A percentile compares a stretch with the other conserved stretches of the same genome.
These are phyloP conservation scores for Pandemis cinnamomeana DNA, from an alignment of 2,888 invertebrate genomes.

Conservation along the genomic window DNA sequence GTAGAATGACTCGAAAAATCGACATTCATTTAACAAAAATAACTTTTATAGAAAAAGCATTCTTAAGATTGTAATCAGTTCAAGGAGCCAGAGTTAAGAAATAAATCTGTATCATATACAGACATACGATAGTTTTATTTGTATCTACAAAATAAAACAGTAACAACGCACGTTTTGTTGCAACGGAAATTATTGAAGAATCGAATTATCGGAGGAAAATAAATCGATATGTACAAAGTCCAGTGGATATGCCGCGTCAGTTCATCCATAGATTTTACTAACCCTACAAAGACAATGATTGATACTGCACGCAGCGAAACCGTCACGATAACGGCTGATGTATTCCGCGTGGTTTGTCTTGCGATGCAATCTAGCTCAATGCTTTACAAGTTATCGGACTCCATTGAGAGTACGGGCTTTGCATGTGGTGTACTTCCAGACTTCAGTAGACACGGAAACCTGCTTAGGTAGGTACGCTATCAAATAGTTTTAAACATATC, in stretches of 20 bases:
- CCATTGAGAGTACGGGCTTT: conserved; percentile 49
- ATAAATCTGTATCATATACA: no score
- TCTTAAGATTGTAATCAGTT: background rate
- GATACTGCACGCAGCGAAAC: conserved; percentile 60
- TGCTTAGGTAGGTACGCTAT: background rate
- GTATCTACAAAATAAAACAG: no score
- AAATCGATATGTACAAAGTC: conserved; percentile 3
- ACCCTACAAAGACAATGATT: conserved; percentile 72
- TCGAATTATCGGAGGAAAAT: conserved; percentile 17
- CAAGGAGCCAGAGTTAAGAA: background rate
- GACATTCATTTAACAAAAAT: conserved; percentile 6
- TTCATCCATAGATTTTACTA: conserved; percentile 17
- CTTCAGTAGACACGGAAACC: conserved; percentile 26
- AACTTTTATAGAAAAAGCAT: background rate
- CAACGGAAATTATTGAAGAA: background rate
- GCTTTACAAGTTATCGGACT: conserved; percentile 49
- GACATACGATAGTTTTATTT: no score
- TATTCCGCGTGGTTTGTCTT: conserved; percentile 55
- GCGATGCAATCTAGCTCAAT: conserved; percentile 52
- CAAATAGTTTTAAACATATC: background rate
- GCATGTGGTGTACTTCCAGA: conserved; percentile 22
- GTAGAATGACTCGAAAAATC: conserved; percentile 2
- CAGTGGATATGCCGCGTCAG: background rate
- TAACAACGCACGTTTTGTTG: background rate
- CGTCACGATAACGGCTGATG: conserved; percentile 59